Evolutionary conservation across 2,888 invertebrate genomes (phyloP).

Genomic region (Synanthedon myopaeformis): DNA sequence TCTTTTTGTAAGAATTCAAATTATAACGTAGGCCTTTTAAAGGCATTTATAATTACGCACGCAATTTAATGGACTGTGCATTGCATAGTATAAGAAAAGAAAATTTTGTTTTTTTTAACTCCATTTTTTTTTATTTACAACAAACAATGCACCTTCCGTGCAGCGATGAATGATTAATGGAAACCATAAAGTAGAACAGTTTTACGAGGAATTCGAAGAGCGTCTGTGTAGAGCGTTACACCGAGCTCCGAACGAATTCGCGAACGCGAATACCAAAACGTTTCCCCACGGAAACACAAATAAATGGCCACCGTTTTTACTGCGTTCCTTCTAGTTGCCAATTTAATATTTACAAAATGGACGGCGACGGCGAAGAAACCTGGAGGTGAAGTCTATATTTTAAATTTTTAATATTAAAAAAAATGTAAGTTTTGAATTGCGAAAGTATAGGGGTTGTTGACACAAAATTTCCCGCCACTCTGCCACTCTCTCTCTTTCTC

Average conservation of each 20-base stretch:
- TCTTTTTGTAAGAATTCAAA: too few relatives aligned
- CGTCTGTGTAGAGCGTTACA: too few relatives aligned
- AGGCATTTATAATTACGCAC: too few relatives aligned
- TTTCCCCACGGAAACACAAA: constrained; percentile 57
- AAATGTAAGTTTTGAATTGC: constrained; percentile 5
- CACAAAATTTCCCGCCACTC: constrained; percentile 61
- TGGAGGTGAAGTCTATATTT: not conserved
- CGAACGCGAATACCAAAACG: constrained; percentile 36
- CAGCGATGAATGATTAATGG: too few relatives aligned
- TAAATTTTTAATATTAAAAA: constrained; percentile 2
- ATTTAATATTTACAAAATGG: constrained; percentile 61
- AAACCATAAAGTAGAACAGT: too few relatives aligned
- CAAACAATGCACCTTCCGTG: too few relatives aligned
- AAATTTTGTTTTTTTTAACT: too few relatives aligned
- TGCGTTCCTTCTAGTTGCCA: constrained; percentile 56
- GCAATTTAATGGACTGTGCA: too few relatives aligned
- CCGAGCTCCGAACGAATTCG: not conserved
- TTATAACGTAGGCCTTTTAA: too few relatives aligned
- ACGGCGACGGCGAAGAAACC: constrained; percentile 44
- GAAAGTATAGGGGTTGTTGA: constrained; percentile 38
- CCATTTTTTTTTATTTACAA: too few relatives aligned
- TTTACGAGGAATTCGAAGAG: too few relatives aligned
- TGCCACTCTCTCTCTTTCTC: not conserved
- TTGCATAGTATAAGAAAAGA: too few relatives aligned
- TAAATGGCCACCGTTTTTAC: constrained; percentile 67